phyloP scores from a whole-genome alignment of 2,888 invertebrate species.

The Scaptomyza parva region DNA sequence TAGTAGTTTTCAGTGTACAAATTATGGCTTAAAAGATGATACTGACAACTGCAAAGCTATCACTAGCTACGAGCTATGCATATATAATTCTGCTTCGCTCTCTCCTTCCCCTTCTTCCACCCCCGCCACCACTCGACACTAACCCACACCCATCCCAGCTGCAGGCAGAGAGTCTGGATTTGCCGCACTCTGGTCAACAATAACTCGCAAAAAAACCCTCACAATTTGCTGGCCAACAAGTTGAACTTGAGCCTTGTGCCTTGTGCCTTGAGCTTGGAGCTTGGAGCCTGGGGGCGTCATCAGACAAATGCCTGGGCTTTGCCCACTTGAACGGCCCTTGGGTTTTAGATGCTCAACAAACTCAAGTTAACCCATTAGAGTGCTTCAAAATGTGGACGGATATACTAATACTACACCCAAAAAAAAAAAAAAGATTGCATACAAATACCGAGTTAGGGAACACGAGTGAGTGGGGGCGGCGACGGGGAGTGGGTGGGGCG shows the following conservation, averaged over 20 bases:
- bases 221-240: slow-evolving; percentile 72
- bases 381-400: slow-evolving; percentile 33
- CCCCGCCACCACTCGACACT: no score
- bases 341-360: slow-evolving; percentile 73
- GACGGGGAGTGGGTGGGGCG: background rate
- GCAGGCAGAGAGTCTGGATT: slow-evolving; percentile 5
- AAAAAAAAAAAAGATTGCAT: no score
- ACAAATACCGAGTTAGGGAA: slow-evolving; percentile 29
- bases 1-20: slow-evolving; percentile 12
- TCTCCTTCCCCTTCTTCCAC: no score
- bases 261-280: slow-evolving; percentile 1
- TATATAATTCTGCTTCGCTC: slow-evolving; percentile 50
- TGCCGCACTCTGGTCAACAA: slow-evolving; percentile 70
- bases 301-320: slow-evolving; percentile 74
- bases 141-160: background rate
- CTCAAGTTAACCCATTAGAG: slow-evolving; percentile 81
- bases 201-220: slow-evolving; percentile 67
- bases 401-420: slow-evolving; percentile 1
- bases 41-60: slow-evolving; percentile 42
- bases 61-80: slow-evolving; percentile 48
- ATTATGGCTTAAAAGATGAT: slow-evolving; percentile 38
- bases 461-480: no score
- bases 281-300: slow-evolving; percentile 38
- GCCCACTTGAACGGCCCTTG: slow-evolving; percentile 69
- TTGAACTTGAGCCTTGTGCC: slow-evolving; percentile 66